phyloP scores from a whole-genome alignment of 2,888 invertebrate species.

The Myopa tessellatipennis region DNA sequence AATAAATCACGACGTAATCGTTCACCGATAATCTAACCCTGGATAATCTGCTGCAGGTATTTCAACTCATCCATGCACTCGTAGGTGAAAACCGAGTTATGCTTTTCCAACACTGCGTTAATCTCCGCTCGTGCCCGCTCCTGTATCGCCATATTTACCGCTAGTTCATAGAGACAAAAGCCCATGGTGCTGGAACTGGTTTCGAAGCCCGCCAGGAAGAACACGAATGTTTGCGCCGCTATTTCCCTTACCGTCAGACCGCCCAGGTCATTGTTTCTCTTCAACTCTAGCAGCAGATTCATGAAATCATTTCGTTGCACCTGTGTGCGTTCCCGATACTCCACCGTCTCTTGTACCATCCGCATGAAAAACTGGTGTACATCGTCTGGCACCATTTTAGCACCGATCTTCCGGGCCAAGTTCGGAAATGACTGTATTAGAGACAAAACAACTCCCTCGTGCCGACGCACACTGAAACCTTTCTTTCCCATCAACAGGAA shows the following conservation, averaged over 20 bases:
- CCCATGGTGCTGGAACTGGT: slow-evolving; percentile 70
- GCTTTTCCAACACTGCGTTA: slow-evolving; percentile 49
- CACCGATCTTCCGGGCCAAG: slow-evolving; percentile 50
- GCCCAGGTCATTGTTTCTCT: slow-evolving; percentile 51
- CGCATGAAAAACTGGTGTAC: slow-evolving; percentile 58
- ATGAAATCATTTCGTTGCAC: slow-evolving; percentile 70
- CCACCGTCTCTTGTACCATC: slow-evolving; percentile 64
- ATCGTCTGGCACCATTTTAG: slow-evolving; percentile 53
- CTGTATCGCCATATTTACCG: slow-evolving; percentile 57
- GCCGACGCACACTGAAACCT: slow-evolving; percentile 51
- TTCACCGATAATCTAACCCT: slow-evolving; percentile 50
- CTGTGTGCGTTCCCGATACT: slow-evolving; percentile 62
- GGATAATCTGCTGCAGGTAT: slow-evolving; percentile 56
- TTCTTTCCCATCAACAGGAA: slow-evolving; percentile 61
- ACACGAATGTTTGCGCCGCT: slow-evolving; percentile 71
- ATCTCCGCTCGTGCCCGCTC: slow-evolving; percentile 55
- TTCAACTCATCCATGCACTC: slow-evolving; percentile 56
- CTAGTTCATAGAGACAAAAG: slow-evolving; percentile 62
- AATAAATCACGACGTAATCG: not conserved
- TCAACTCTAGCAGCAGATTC: slow-evolving; percentile 70
- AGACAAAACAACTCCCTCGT: slow-evolving; percentile 49
- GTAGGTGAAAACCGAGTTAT: slow-evolving; percentile 55
- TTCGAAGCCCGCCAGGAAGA: slow-evolving; percentile 72
- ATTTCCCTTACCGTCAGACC: slow-evolving; percentile 69
- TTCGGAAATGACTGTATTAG: slow-evolving; percentile 54